Evolutionary conservation across 2,888 invertebrate species (phyloP).

Genomic region (Drosophila macrospina): DNA sequence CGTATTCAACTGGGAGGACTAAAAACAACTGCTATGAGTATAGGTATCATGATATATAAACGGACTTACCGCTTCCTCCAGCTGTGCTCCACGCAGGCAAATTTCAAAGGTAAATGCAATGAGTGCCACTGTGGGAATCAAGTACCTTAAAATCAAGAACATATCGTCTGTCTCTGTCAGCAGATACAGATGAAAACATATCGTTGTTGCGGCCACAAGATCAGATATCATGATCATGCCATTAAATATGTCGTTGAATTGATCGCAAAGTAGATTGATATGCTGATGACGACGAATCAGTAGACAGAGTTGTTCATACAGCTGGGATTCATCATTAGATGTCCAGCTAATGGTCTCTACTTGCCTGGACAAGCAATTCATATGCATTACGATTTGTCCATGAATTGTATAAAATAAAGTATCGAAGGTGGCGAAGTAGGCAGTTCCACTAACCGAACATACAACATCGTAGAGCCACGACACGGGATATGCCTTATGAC

Average conservation of each 20-base stretch:
- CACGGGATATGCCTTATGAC: slow-evolving; percentile 40
- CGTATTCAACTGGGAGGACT: slow-evolving; percentile 34
- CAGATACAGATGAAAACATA: slow-evolving; percentile 65
- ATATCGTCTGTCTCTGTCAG: slow-evolving; percentile 49
- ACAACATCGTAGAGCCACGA: slow-evolving; percentile 35
- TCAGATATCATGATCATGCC: slow-evolving; percentile 35
- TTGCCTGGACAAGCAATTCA: slow-evolving; percentile 33
- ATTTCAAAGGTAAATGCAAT: slow-evolving; percentile 57
- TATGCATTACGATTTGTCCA: slow-evolving; percentile 58
- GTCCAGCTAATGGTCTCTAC: slow-evolving; percentile 24
- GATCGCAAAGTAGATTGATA: slow-evolving; percentile 42
- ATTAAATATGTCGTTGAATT: slow-evolving; percentile 65
- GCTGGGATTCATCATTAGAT: background rate
- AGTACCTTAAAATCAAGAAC: slow-evolving; percentile 22
- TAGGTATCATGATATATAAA: too few species aligned
- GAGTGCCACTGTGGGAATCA: slow-evolving; percentile 14
- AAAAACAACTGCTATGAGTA: too few species aligned
- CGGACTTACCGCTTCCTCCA: slow-evolving; percentile 61
- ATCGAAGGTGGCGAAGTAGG: slow-evolving; percentile 50
- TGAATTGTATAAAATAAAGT: slow-evolving; percentile 55
- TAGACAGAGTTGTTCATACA: slow-evolving; percentile 17
- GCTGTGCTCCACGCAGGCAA: slow-evolving; percentile 55
- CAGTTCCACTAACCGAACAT: slow-evolving; percentile 21
- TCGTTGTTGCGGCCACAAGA: slow-evolving; percentile 44
- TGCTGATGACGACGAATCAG: slow-evolving; percentile 61